Evolutionary conservation across 2,888 invertebrate genomes (phyloP).

Genomic region (Alloscopus bannaensis): DNA sequence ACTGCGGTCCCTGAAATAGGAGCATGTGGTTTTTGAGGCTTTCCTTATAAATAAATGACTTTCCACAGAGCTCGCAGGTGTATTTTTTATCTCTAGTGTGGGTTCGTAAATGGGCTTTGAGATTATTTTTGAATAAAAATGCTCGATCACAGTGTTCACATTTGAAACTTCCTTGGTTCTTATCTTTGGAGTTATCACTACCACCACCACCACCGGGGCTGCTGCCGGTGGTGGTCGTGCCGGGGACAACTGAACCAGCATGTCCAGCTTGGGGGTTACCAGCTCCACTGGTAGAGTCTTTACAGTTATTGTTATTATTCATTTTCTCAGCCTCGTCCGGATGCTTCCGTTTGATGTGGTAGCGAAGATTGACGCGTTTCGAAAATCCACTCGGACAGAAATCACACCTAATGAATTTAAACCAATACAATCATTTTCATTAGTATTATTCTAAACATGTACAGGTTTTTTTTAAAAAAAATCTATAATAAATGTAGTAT

Average conservation of each 20-base stretch:
- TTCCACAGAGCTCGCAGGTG: slow-evolving; percentile 72
- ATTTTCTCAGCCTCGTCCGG: slow-evolving; percentile 67
- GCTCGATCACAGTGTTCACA: slow-evolving; percentile 72
- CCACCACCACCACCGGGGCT: slow-evolving; percentile 15
- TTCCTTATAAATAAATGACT: slow-evolving; percentile 73
- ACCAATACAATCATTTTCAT: too few relatives aligned
- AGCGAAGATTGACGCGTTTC: slow-evolving; percentile 72
- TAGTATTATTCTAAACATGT: too few relatives aligned
- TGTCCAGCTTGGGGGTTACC: slow-evolving; percentile 37
- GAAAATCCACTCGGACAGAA: slow-evolving; percentile 72
- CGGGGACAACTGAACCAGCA: slow-evolving; percentile 14
- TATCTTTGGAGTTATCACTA: slow-evolving; percentile 60
- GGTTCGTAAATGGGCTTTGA: slow-evolving; percentile 73
- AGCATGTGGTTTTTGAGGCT: slow-evolving; percentile 73
- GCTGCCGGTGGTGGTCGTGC: slow-evolving; percentile 34
- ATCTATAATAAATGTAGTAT: too few relatives aligned
- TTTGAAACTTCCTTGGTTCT: slow-evolving; percentile 71
- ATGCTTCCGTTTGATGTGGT: slow-evolving; percentile 72
- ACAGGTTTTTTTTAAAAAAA: too few relatives aligned
- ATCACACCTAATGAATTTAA: too few relatives aligned
- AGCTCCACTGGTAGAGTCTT: slow-evolving; percentile 42
- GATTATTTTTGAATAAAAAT: slow-evolving; percentile 71
- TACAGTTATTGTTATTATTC: slow-evolving; percentile 68
- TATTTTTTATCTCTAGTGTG: slow-evolving; percentile 73
- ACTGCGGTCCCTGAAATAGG: slow-evolving; percentile 72